These are phyloP conservation scores for Zelostemma sp. DNA, from an alignment of 1,140 invertebrate genomes.

Conservation along the genomic window DNA sequence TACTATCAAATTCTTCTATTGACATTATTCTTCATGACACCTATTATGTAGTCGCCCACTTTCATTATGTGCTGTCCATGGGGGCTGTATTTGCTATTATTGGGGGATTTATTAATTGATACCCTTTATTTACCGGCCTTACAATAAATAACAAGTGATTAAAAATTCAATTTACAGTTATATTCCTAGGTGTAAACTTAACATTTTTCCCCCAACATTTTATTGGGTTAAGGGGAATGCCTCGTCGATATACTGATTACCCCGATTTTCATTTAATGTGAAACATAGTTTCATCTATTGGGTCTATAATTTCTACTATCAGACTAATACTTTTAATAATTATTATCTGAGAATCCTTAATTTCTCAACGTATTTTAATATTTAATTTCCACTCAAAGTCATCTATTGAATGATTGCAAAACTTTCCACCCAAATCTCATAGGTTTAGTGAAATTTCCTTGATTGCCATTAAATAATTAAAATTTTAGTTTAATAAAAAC, in stretches of 20 bases:
- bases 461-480: slow-evolving; percentile 30
- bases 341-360: slow-evolving; percentile 70
- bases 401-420: slow-evolving; percentile 74
- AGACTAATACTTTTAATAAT: slow-evolving; percentile 71
- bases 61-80: slow-evolving; percentile 71
- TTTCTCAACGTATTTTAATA: slow-evolving; percentile 60
- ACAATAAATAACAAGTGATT: slow-evolving; percentile 70
- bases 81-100: slow-evolving; percentile 80
- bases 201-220: slow-evolving; percentile 85
- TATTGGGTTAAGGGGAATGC: slow-evolving; percentile 80
- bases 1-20: slow-evolving; percentile 78
- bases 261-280: slow-evolving; percentile 75
- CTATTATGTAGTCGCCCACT: slow-evolving; percentile 76
- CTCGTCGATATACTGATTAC: slow-evolving; percentile 80
- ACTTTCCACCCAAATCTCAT: slow-evolving; percentile 62
- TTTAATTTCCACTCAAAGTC: slow-evolving; percentile 64
- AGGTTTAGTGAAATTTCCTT: slow-evolving; percentile 45
- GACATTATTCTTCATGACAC: slow-evolving; percentile 75
- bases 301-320: slow-evolving; percentile 73
- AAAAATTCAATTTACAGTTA: slow-evolving; percentile 74
- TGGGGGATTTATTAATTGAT: slow-evolving; percentile 77
- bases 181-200: slow-evolving; percentile 79
- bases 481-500: no score
- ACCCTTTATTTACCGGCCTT: slow-evolving; percentile 74
- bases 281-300: slow-evolving; percentile 77